phyloP scores from a whole-genome alignment of 2,113 vertebrate species.

The Dasyornis broadbenti region DNA sequence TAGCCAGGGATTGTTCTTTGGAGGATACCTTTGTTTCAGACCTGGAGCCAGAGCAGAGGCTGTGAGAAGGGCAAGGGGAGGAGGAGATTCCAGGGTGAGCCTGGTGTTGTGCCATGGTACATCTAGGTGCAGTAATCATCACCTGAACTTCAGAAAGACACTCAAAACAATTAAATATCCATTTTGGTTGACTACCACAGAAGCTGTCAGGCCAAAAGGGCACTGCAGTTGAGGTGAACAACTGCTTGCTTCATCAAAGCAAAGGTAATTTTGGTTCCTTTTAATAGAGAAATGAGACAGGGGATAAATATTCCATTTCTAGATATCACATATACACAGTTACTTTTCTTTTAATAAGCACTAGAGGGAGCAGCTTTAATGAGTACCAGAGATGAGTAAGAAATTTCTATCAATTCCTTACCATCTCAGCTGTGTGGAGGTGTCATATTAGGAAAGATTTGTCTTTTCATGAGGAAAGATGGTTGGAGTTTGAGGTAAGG shows the following conservation, averaged over 20 bases:
- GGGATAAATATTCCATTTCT: not conserved
- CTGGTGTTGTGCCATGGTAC: not conserved
- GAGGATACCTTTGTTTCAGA: not conserved
- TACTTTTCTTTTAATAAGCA: not conserved
- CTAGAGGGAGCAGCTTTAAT: not conserved
- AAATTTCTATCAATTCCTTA: not conserved
- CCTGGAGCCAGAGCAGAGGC: not conserved
- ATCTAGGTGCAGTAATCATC: fast-evolving
- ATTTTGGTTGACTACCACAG: not conserved
- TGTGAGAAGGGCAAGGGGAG: not conserved
- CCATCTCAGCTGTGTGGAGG: not conserved
- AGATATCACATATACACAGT: not conserved
- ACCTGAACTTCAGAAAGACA: not conserved
- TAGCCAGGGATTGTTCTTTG: not conserved
- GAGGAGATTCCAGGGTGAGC: not conserved
- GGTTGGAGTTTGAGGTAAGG: not conserved
- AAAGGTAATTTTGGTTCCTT: not conserved
- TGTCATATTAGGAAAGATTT: not conserved
- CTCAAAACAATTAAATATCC: not conserved
- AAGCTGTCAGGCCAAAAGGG: not conserved
- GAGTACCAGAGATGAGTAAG: not conserved
- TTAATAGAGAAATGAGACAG: not conserved
- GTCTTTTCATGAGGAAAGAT: not conserved
- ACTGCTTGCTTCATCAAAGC: not conserved
- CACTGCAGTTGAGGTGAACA: not conserved